phyloP scores from a whole-genome alignment of 2,797 vertebrate species.

The Enteromius fasciolatus region DNA sequence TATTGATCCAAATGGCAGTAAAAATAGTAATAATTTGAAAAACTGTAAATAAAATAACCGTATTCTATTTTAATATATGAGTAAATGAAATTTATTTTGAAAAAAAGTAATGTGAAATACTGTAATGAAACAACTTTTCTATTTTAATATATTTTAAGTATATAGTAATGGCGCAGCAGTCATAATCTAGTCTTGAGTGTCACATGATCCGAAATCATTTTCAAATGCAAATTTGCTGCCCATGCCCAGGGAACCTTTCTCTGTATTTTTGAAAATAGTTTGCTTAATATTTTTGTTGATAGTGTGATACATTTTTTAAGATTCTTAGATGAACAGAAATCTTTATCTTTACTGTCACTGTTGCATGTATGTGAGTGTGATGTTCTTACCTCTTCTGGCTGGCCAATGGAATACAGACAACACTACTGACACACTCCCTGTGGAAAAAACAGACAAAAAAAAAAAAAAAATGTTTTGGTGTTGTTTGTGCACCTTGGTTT shows the following conservation, averaged over 20 bases:
- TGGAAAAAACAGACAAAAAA: constrained; percentile 48
- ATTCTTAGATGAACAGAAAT: background rate
- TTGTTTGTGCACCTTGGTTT: constrained; percentile 4
- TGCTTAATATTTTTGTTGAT: background rate
- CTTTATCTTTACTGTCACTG: background rate
- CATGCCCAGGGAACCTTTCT: background rate
- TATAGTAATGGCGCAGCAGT: background rate
- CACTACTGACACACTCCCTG: constrained; percentile 91
- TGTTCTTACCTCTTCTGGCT: constrained; percentile 94
- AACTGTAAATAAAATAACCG: too few species aligned
- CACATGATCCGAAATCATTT: background rate
- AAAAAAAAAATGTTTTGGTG: background rate
- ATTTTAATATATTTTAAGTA: background rate
- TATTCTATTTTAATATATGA: background rate
- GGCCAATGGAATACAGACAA: constrained; percentile 92
- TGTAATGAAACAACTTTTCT: background rate
- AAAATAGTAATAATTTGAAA: background rate
- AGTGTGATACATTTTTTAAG: background rate
- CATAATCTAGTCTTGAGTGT: background rate
- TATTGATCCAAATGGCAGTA: background rate
- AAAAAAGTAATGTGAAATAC: background rate
- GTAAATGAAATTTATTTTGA: background rate
- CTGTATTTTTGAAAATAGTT: background rate
- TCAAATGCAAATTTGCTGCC: background rate
- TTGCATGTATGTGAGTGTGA: background rate